Conservation (phyloP, 2,888 invertebrate species). For the Bembecia ichneumoniformis region DNA sequence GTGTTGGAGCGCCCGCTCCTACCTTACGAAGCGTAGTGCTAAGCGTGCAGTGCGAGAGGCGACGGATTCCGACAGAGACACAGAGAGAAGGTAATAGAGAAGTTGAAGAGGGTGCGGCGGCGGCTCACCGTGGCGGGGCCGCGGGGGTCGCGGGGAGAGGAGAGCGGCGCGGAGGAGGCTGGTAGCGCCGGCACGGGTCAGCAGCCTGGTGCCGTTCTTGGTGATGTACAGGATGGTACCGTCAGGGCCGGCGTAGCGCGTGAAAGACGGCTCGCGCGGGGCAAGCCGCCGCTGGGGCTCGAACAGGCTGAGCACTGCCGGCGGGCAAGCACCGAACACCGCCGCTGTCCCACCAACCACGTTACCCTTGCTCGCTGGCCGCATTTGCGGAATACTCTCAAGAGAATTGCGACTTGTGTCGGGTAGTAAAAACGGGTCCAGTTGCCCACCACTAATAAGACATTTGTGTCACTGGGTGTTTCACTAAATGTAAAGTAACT, state of each 20-base stretch:
- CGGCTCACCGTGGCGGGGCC: conserved; percentile 69
- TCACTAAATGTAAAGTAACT: no score
- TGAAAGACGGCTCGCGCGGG: conserved; percentile 65
- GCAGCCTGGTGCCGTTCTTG: conserved; percentile 75
- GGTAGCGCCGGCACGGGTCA: conserved; percentile 67
- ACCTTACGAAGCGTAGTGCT: conserved; percentile 62
- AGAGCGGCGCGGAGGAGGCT: conserved; percentile 69
- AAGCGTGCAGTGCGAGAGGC: conserved; percentile 70
- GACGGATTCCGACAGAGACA: conserved; percentile 51
- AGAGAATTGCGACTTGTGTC: conserved; percentile 21
- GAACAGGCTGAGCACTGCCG: conserved; percentile 70
- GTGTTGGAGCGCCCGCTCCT: conserved; percentile 44
- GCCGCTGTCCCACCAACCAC: conserved; percentile 67
- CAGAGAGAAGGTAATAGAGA: conserved; percentile 40
- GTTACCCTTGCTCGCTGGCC: conserved; percentile 48
- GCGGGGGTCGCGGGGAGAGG: conserved; percentile 69
- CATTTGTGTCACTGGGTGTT: no score
- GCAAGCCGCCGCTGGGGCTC: conserved; percentile 54
- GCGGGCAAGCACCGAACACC: conserved; percentile 63
- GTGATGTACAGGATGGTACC: conserved; percentile 76
- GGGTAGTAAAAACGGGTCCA: no score
- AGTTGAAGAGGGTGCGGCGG: conserved; percentile 37
- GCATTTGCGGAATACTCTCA: conserved; percentile 52
- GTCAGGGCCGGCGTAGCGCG: conserved; percentile 74
- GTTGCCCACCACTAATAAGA: no score